Conservation (phyloP, 2,888 invertebrate genomes). For the Yponomeuta cagnagella region DNA sequence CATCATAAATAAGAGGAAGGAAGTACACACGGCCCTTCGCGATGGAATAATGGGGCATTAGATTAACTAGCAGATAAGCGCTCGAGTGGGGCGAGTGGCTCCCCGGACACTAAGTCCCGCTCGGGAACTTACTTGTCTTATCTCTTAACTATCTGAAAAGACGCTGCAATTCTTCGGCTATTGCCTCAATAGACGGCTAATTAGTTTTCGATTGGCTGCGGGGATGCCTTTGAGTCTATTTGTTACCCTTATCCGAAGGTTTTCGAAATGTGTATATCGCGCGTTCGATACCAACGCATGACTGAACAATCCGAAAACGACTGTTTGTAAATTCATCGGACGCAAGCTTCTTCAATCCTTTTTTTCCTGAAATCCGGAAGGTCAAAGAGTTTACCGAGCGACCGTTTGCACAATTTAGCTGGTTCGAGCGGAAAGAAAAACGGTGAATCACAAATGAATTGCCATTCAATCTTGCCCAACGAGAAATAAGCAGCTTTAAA, state of each 20-base stretch:
- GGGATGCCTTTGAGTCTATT: not conserved
- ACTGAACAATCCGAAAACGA: not conserved
- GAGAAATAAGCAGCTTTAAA: not conserved
- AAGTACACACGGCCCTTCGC: constrained; percentile 5
- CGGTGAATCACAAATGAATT: not conserved
- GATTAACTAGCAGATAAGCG: constrained; percentile 8
- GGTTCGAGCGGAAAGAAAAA: not conserved
- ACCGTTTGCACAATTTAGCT: not conserved
- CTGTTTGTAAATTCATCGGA: not conserved
- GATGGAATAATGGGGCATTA: constrained; percentile 8
- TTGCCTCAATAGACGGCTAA: not conserved
- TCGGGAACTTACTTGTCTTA: not conserved
- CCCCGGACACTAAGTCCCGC: not conserved
- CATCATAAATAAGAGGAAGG: constrained; percentile 6
- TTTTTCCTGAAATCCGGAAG: not conserved
- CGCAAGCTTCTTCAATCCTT: not conserved
- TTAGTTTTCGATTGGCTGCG: not conserved
- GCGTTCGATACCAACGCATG: too few relatives aligned
- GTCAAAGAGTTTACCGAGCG: not conserved
- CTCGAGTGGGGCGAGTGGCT: not conserved
- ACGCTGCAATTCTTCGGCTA: not conserved
- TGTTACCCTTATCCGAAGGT: not conserved
- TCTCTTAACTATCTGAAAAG: constrained; percentile 1
- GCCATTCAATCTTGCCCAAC: not conserved
- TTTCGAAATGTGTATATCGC: too few relatives aligned